These are phyloP conservation scores for Microplitis mediator DNA, from an alignment of 1,140 invertebrate genomes.

Conservation along the genomic window DNA sequence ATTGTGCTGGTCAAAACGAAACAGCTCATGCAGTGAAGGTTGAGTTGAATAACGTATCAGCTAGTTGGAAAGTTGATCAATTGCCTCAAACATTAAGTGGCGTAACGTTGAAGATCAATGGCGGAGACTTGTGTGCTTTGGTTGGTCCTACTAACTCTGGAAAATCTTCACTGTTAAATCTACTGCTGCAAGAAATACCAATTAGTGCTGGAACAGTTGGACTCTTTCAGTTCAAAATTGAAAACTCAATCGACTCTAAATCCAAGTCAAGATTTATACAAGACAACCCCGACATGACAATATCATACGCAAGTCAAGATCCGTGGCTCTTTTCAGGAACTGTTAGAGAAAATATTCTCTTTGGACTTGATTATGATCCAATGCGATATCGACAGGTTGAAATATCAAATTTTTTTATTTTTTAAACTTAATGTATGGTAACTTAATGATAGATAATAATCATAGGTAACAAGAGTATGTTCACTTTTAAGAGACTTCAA, in stretches of 20 bases:
- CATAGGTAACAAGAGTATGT: slow-evolving; percentile 63
- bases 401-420: too few relatives aligned
- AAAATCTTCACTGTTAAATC: slow-evolving; percentile 78
- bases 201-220: slow-evolving; percentile 67
- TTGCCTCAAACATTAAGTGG: slow-evolving; percentile 63
- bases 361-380: slow-evolving; percentile 73
- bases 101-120: slow-evolving; percentile 68
- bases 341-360: slow-evolving; percentile 80
- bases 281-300: slow-evolving; percentile 60
- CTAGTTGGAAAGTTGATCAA: slow-evolving; percentile 52
- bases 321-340: slow-evolving; percentile 77
- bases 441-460: too few relatives aligned
- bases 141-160: slow-evolving; percentile 81
- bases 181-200: slow-evolving; percentile 75
- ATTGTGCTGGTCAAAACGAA: background rate
- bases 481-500: slow-evolving; percentile 76
- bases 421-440: too few relatives aligned
- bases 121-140: slow-evolving; percentile 74
- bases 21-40: background rate
- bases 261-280: slow-evolving; percentile 27
- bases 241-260: background rate
- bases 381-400: slow-evolving; percentile 71
- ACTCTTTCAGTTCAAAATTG: slow-evolving; percentile 57
- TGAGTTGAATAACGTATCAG: slow-evolving; percentile 41
- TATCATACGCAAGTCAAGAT: slow-evolving; percentile 79